phyloP scores from a whole-genome alignment of 1,140 invertebrate species.

The Delia radicum region DNA sequence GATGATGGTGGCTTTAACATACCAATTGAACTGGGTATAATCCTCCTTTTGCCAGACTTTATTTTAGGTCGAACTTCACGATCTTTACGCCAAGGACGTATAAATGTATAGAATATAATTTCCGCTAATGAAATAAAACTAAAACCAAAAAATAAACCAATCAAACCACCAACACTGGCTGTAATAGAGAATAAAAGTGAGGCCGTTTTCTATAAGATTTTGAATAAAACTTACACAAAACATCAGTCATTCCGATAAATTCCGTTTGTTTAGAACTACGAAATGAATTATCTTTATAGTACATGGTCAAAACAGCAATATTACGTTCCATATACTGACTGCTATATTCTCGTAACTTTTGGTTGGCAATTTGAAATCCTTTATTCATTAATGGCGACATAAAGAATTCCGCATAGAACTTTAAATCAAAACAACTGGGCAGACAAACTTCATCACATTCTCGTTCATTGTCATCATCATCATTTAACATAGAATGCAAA shows the following conservation, averaged over 20 bases:
- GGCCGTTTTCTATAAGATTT: background rate
- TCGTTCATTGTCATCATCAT: slow-evolving; percentile 28
- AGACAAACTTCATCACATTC: slow-evolving; percentile 60
- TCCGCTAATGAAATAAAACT: slow-evolving; percentile 76
- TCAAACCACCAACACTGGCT: slow-evolving; percentile 75
- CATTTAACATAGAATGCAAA: slow-evolving; percentile 27
- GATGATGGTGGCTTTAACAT: background rate
- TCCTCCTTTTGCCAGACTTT: background rate
- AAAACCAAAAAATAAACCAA: slow-evolving; percentile 78
- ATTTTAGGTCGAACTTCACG: too few relatives aligned
- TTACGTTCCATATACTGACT: slow-evolving; percentile 71
- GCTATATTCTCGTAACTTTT: slow-evolving; percentile 59
- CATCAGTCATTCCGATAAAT: slow-evolving; percentile 74
- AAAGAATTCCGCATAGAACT: slow-evolving; percentile 62
- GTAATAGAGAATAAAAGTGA: slow-evolving; percentile 44
- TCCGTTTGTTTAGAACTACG: slow-evolving; percentile 69
- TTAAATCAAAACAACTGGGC: slow-evolving; percentile 69
- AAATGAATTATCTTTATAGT: slow-evolving; percentile 69
- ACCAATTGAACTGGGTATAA: background rate
- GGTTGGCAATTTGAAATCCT: slow-evolving; percentile 35
- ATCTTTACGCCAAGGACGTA: slow-evolving; percentile 58
- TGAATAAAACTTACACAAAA: slow-evolving; percentile 65
- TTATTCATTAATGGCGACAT: slow-evolving; percentile 48
- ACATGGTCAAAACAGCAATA: slow-evolving; percentile 73
- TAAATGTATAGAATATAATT: slow-evolving; percentile 67